A percentile compares a stretch with the other conserved stretches of the same genome.
phyloP scores from a whole-genome alignment of 2,888 invertebrate genomes.

The Netelia fuscicornis region DNA sequence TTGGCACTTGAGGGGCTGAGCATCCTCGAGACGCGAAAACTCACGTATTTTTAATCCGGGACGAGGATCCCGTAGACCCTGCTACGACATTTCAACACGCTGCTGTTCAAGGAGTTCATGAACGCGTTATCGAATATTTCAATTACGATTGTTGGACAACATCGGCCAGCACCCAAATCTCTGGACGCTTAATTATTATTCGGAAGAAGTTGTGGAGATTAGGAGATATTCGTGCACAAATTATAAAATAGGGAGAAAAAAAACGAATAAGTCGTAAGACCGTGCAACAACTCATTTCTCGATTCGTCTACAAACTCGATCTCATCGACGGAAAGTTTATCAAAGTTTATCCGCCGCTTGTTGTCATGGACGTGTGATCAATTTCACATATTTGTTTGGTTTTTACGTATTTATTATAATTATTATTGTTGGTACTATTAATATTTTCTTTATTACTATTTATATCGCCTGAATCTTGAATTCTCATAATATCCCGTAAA shows the following conservation, averaged over 20 bases:
- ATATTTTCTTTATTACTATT: slow-evolving; percentile 37
- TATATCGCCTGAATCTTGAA: slow-evolving; percentile 57
- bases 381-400: slow-evolving; percentile 52
- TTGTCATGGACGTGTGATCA: slow-evolving; percentile 66
- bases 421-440: slow-evolving; percentile 37
- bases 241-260: background rate
- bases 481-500: slow-evolving; percentile 37
- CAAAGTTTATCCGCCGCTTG: slow-evolving; percentile 44
- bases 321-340: slow-evolving; percentile 18
- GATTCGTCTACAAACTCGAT: slow-evolving; percentile 7
- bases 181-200: slow-evolving; percentile 13
- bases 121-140: background rate
- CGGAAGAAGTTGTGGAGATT: slow-evolving; percentile 8
- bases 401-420: slow-evolving; percentile 47
- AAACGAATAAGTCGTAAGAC: slow-evolving; percentile 1
- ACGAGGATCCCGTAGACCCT: slow-evolving; percentile 1
- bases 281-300: background rate
- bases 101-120: background rate
- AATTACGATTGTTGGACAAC: slow-evolving; percentile 5
- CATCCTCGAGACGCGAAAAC: slow-evolving; percentile 50
- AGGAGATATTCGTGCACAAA: slow-evolving; percentile 30
- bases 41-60: background rate
- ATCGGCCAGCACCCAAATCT: slow-evolving; percentile 1
- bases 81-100: background rate
- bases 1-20: slow-evolving; percentile 22